A percentile compares a stretch with the other conserved stretches of the same genome.
These are phyloP conservation scores for Trypoxylon attenuatum DNA, from an alignment of 2,888 invertebrate species.

Conservation along the genomic window DNA sequence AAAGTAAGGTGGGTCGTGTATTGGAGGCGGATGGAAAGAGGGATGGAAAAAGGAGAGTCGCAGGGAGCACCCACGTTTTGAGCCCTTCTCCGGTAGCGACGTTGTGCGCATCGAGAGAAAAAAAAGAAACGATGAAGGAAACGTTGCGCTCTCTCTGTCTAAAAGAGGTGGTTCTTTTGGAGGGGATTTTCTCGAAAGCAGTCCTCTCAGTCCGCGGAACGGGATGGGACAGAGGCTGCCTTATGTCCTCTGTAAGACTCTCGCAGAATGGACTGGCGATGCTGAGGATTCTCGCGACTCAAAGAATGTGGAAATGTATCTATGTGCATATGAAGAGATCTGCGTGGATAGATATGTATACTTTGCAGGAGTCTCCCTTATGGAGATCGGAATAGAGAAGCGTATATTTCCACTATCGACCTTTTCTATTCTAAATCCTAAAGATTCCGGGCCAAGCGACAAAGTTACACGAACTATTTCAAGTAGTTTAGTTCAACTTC, in stretches of 20 bases:
- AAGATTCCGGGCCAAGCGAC: too few species aligned
- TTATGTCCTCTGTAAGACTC: conserved; percentile 4
- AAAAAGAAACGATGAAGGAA: conserved; percentile 37
- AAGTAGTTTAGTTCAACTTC: too few species aligned
- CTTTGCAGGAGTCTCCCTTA: neutral
- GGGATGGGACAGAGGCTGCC: conserved; percentile 1
- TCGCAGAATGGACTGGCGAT: conserved; percentile 10
- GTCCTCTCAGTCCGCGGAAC: conserved; percentile 4
- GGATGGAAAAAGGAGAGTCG: conserved; percentile 10
- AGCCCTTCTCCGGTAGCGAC: conserved; percentile 28
- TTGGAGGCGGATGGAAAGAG: conserved; percentile 33
- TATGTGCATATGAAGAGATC: conserved; percentile 10
- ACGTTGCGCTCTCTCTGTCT: neutral
- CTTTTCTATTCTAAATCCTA: too few species aligned
- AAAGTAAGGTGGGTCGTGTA: conserved; percentile 33
- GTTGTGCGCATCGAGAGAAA: conserved; percentile 23
- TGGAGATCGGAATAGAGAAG: too few species aligned
- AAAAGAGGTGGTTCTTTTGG: neutral
- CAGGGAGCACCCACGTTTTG: conserved; percentile 36
- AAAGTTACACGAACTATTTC: too few species aligned
- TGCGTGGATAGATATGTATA: neutral
- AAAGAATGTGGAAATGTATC: conserved; percentile 5
- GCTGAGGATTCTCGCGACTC: neutral
- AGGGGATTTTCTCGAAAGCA: conserved; percentile 8
- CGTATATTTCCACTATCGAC: too few species aligned